Evolutionary conservation across 2,888 invertebrate genomes (phyloP).

Genomic region (Spilarctia lutea): DNA sequence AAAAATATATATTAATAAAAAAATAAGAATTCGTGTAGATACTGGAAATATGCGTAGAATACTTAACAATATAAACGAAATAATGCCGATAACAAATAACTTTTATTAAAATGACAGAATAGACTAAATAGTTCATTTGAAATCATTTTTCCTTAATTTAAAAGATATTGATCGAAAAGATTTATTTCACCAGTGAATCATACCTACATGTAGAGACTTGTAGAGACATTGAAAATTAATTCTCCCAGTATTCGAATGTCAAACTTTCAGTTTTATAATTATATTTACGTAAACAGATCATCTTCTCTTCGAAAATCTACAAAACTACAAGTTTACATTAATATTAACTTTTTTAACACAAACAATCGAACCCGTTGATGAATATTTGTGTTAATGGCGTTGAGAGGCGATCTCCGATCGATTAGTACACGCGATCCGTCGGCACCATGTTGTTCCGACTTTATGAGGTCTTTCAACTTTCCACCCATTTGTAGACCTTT

Average conservation of each 20-base stretch:
- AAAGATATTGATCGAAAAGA: no score
- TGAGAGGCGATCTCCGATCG: slow-evolving; percentile 10
- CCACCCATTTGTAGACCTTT: neutral
- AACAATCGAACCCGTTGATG: slow-evolving; percentile 7
- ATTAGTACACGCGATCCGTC: slow-evolving; percentile 20
- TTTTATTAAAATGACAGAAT: neutral
- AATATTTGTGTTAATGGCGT: slow-evolving; percentile 18
- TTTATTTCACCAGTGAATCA: no score
- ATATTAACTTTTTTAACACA: neutral
- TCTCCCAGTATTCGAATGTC: no score
- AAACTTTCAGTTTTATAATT: no score
- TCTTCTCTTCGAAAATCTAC: neutral
- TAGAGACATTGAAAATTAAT: no score
- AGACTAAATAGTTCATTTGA: neutral
- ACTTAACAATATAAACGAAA: neutral
- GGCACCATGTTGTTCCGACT: neutral
- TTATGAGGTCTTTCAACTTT: slow-evolving; percentile 20
- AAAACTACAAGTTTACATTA: neutral
- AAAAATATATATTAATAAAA: no score
- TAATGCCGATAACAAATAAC: no score
- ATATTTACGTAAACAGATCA: neutral
- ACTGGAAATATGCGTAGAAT: no score
- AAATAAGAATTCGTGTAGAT: no score
- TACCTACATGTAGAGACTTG: no score
- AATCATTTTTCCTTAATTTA: neutral